Base-by-base conservation (phyloP, 2,113 vertebrate species). In the Prietella phreatophila region DNA sequence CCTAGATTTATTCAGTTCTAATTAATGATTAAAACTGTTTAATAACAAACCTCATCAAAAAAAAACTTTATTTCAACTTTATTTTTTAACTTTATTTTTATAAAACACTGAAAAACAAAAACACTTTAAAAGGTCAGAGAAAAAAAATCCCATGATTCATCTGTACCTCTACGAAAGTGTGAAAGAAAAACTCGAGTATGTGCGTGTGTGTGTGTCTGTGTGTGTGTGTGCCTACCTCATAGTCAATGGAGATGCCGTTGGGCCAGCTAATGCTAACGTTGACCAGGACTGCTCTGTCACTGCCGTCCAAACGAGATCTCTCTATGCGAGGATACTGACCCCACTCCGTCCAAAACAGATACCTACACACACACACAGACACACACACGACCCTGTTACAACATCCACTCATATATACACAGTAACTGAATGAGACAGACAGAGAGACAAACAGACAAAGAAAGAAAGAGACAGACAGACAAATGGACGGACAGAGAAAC, bases 281-380 rank as follows among this genome's bases (percentile, higher is more conserved):
- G 17, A 99, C 97, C 90, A 99, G 95, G 73, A 99, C 95, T 27
- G 96, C 95, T 25, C 98, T 94, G 91, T 97, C 95, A 0, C 96
- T 92, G 8, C 98, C 98, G 0, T 99, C 98, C 78, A 99, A 94
- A 55, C 96, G 97, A 0, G 98, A 98, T 13, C 97, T 95, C 79
- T 99, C 98, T 0, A 99, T 99, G 15, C 98, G 97, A 0, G 98
- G 98, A 84, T 99, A 99, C 93, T 98, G 98, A 69, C 98, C 98
- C 98, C 98, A 99, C 89, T 99, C 98, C 0, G 98, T 99, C 98
- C 98, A 99, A 95, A 99, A 99, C 90, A 99, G 94, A 88, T 99
- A 99, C 81, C 98, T 99, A 80, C 17, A 75, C 39, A 39, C 22
- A 88, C 50, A 33, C 27, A 53, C 47, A 80, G 47, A 76, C 75